A percentile compares a stretch with the other conserved stretches of the same genome.
These are phyloP conservation scores for Montipora cactus DNA, from an alignment of 64 coral and sea anemone genomes.

Conservation along the genomic window DNA sequence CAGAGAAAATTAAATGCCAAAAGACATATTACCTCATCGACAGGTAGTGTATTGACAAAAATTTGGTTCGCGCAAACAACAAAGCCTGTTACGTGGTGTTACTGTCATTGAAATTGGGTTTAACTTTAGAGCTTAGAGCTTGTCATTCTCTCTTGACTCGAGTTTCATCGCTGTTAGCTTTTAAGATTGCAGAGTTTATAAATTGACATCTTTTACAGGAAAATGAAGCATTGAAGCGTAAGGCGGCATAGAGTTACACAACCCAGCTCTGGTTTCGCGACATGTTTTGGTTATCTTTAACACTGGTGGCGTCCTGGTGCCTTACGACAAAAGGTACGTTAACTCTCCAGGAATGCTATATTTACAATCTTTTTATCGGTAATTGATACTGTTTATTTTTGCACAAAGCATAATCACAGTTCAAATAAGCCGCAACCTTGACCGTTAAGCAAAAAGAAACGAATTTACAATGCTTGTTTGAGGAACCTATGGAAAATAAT, in stretches of 20 bases:
- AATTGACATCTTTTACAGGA: neutral
- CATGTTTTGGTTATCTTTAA: constrained; percentile 43
- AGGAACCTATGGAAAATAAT: no score
- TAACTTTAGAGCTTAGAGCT: neutral
- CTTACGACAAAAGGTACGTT: constrained; percentile 28
- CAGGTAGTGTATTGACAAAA: constrained; percentile 1
- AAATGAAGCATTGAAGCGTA: constrained; percentile 32
- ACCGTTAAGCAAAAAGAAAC: no score
- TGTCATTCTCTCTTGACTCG: neutral
- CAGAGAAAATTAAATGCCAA: neutral
- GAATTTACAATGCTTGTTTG: no score
- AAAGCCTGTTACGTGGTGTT: neutral
- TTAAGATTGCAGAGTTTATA: no score
- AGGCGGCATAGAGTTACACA: neutral
- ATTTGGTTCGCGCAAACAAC: neutral
- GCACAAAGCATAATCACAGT: no score
- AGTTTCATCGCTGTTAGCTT: neutral
- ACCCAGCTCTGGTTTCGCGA: neutral
- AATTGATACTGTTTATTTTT: neutral
- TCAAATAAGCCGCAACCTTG: no score
- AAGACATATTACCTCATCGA: constrained; percentile 48
- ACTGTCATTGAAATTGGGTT: neutral
- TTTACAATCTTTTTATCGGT: neutral
- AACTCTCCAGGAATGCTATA: neutral
- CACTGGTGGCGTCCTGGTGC: constrained; percentile 45